These are phyloP conservation scores for Dioctria rufipes DNA, from an alignment of 2,888 invertebrate species.

Conservation along the genomic window DNA sequence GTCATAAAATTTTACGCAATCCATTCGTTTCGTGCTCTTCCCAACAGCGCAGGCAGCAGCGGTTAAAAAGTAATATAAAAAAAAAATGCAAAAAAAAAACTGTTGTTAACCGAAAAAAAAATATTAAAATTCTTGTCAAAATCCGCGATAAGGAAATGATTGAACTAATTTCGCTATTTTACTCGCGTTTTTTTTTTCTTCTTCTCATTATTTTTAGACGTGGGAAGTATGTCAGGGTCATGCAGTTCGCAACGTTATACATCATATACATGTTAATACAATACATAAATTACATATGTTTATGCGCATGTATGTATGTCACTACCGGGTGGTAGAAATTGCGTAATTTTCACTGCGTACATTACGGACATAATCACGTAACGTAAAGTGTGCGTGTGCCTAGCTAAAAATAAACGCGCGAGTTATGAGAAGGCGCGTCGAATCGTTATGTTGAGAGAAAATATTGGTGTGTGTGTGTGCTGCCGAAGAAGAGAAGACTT, in stretches of 20 bases:
- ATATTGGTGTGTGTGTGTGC: no score
- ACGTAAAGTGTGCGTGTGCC: conserved; percentile 11
- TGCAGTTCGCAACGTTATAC: neutral
- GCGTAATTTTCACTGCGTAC: conserved; percentile 21
- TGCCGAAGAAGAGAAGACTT: no score
- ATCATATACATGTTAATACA: no score
- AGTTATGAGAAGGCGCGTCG: no score
- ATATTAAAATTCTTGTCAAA: conserved; percentile 4
- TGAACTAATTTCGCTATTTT: conserved; percentile 4
- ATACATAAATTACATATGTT: no score
- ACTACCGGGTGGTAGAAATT: conserved; percentile 8
- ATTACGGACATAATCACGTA: conserved; percentile 7
- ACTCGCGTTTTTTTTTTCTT: neutral
- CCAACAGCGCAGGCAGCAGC: no score
- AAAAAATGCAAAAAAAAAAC: neutral
- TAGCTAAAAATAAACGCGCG: conserved; percentile 10
- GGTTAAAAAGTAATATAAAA: no score
- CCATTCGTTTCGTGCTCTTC: no score
- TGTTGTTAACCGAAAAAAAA: conserved; percentile 25
- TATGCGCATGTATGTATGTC: no score
- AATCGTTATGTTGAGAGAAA: no score
- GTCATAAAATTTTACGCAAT: no score
- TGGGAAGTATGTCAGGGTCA: conserved; percentile 42
- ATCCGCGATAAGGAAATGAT: conserved; percentile 20
- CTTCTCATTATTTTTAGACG: conserved; percentile 18